These are phyloP conservation scores for Ceratosolen fusciceps DNA, from an alignment of 1,140 invertebrate species.

Conservation along the genomic window DNA sequence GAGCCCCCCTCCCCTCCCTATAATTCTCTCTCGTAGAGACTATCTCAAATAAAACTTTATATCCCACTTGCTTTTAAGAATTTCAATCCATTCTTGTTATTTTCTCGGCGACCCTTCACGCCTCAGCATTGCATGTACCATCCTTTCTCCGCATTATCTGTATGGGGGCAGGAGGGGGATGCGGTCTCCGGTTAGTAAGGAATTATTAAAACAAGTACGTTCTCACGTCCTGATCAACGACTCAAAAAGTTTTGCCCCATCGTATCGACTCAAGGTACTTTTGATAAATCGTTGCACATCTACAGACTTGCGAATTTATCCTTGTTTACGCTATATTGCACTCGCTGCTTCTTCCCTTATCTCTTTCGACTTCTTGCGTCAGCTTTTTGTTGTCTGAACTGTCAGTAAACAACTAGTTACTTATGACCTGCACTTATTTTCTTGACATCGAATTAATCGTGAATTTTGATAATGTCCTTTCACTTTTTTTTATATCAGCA, in stretches of 20 bases:
- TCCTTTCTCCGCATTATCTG: too few species aligned
- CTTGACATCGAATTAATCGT: neutral
- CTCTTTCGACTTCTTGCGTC: neutral
- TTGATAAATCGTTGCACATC: conserved; percentile 57
- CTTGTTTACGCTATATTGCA: neutral
- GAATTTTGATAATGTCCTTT: neutral
- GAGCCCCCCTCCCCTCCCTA: too few species aligned
- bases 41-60: too few species aligned
- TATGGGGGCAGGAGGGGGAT: conserved; percentile 17
- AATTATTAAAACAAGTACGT: conserved; percentile 7
- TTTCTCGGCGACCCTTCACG: too few species aligned
- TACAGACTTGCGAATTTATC: conserved; percentile 6
- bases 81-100: too few species aligned
- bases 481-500: neutral
- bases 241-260: conserved; percentile 57
- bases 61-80: too few species aligned
- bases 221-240: conserved; percentile 2
- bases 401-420: too few species aligned
- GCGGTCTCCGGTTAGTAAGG: neutral
- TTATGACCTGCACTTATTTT: neutral
- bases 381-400: too few species aligned
- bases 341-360: neutral
- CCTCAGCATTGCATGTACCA: too few species aligned
- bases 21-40: too few species aligned
- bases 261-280: conserved; percentile 46